Percentiles rank a stretch among this genome's conserved stretches.
Evolutionary conservation across 2,113 vertebrate species (phyloP).

Genomic region (Pedionomus torquatus): DNA sequence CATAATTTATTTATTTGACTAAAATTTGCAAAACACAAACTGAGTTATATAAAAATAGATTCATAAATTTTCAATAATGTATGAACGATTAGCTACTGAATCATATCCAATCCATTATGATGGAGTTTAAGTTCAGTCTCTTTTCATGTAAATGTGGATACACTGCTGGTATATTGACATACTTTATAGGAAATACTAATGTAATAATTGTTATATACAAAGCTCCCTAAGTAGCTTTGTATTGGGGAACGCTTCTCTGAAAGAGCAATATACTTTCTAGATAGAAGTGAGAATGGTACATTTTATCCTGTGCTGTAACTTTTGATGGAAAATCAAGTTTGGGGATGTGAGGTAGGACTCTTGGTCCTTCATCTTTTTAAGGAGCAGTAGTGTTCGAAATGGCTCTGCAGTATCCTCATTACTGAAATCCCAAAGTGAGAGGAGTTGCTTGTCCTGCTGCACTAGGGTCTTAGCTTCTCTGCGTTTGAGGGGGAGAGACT

Average conservation of each 20-base stretch:
- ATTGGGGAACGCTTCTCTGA: neutral
- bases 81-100: neutral
- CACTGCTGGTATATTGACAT: neutral
- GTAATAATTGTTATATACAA: neutral
- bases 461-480: neutral
- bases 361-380: neutral
- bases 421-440: neutral
- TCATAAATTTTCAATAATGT: conserved; percentile 9
- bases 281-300: neutral
- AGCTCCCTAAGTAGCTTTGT: neutral
- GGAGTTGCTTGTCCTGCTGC: rapidly evolving
- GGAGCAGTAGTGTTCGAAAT: neutral
- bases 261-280: neutral
- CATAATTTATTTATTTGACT: conserved; percentile 32
- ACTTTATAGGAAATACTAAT: conserved; percentile 18
- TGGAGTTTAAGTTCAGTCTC: neutral
- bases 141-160: neutral
- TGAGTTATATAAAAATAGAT: conserved; percentile 4
- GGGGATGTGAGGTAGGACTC: neutral
- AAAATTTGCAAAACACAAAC: conserved; percentile 33
- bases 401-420: neutral
- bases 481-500: neutral
- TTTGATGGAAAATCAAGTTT: neutral
- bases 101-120: neutral
- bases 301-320: neutral